Evolutionary conservation across 30 jellyfish, hydroid and myxozoan genomes (phyloP).

Genomic region (Cassiopea andromeda): DNA sequence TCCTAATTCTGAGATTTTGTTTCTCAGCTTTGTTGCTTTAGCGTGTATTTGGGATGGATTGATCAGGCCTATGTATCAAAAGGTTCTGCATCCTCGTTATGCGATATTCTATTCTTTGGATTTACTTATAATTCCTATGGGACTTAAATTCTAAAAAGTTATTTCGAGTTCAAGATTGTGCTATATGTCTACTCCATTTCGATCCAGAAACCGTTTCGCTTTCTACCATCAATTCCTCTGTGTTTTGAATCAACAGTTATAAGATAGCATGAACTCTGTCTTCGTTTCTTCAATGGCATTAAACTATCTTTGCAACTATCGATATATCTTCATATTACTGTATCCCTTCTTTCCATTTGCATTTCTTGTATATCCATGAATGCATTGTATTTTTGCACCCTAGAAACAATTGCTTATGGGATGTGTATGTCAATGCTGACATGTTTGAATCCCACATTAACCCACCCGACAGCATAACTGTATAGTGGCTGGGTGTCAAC

Average conservation of each 20-base stretch:
- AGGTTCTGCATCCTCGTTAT: slow-evolving; percentile 28
- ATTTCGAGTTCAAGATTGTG: not conserved
- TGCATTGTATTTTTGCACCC: no score
- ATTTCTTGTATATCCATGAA: no score
- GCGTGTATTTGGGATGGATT: slow-evolving; percentile 28
- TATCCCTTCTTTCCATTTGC: no score
- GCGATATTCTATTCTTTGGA: slow-evolving; percentile 48
- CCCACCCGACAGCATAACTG: no score
- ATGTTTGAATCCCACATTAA: no score
- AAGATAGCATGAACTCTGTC: not conserved
- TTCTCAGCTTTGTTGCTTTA: slow-evolving; percentile 36
- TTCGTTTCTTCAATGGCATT: not conserved
- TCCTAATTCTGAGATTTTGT: slow-evolving; percentile 21
- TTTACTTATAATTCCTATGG: slow-evolving; percentile 1
- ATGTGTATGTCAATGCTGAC: no score
- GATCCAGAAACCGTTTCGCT: not conserved
- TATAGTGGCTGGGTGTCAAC: no score
- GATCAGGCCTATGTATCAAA: slow-evolving; percentile 27
- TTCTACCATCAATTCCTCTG: no score
- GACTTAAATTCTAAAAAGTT: slow-evolving; percentile 26
- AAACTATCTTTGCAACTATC: no score
- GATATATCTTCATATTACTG: no score
- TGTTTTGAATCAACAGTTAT: no score
- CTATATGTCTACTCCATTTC: slow-evolving; percentile 10
- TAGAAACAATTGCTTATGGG: no score